Base-by-base conservation (phyloP, 2,888 invertebrate species). In the Plebejus melissa region DNA sequence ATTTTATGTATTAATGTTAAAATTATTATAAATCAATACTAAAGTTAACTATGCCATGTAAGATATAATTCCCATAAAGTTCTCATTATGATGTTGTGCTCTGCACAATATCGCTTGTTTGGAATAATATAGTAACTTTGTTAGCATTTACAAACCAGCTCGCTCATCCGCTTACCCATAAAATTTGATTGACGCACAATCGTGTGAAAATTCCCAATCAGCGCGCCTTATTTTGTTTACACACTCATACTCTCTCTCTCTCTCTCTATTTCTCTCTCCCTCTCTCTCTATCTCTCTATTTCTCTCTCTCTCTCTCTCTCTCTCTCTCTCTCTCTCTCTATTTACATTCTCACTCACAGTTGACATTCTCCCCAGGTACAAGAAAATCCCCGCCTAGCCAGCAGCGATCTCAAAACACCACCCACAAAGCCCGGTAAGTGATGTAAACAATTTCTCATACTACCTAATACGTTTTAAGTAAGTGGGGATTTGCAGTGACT, bases 381-480 rank as follows among this genome's bases (percentile, higher is more conserved):
- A 86, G 93, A 92, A 84, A 91, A 89, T 76, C 90, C 91, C 77
- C 92, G 90, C 82, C 82, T 88, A 80, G 83, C 84, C 78, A 88
- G 82, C 87, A 90, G 87, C 87, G 91, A 92, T 88, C 91, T 91
- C 90, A 93, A 91, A 90, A 82, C 90, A 79, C 88, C 90, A 80
- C 85, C 89, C 79, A 85, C 90, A 76, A 93, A 92, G 82, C 89
- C 91, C 82, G 92, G 93, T 93, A 88, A 93, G 93, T 91, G 78
- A 58, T 70, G 60, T 41, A 9, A 58, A 60, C 71, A 58, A 71
- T 74, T 41, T 60, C 74, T 74, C 41, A 41, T 41, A 41, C 38
- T 5, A 16, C 22, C 13, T 72, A 50, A 50, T 71, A 72, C 32
- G 22, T 72, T 72, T 54, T 72, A 54, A 72, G 50, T 72, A 72